Evolutionary conservation across 2,797 vertebrate genomes (phyloP).

Genomic region (Picus viridis): DNA sequence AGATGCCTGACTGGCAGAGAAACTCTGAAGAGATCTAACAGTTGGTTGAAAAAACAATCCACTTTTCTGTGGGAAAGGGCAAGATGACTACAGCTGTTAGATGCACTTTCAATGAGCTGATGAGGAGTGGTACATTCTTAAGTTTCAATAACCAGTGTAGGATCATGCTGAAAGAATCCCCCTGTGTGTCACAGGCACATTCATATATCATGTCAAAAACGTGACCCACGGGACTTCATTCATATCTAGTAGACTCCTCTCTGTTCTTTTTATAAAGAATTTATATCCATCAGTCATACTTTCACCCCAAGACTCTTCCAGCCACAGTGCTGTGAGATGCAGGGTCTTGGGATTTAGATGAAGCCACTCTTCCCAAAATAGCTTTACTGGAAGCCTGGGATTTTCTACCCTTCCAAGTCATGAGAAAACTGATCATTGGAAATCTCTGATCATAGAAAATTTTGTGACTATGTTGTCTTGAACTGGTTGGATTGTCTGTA

Average conservation of each 20-base stretch:
- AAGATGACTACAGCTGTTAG: neutral
- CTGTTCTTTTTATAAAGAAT: neutral
- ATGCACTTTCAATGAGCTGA: neutral
- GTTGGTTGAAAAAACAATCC: neutral
- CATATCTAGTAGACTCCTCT: neutral
- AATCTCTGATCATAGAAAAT: neutral
- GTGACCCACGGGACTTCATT: neutral
- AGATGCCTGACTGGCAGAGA: neutral
- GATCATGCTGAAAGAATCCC: neutral
- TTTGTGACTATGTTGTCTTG: neutral
- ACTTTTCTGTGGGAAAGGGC: neutral
- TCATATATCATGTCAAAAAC: neutral
- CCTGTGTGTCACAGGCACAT: neutral
- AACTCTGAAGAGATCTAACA: neutral
- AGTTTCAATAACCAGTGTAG: neutral
- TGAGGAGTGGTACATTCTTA: neutral
- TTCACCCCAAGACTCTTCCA: neutral
- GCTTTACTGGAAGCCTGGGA: neutral
- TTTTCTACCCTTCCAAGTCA: neutral
- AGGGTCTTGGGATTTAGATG: neutral
- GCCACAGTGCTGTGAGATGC: neutral
- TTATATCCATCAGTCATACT: neutral
- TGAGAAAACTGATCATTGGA: neutral
- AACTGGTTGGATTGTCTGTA: neutral
- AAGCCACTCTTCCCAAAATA: neutral